Base-by-base conservation (phyloP, 2,888 invertebrate genomes). In the Hypolimnas misippus region DNA sequence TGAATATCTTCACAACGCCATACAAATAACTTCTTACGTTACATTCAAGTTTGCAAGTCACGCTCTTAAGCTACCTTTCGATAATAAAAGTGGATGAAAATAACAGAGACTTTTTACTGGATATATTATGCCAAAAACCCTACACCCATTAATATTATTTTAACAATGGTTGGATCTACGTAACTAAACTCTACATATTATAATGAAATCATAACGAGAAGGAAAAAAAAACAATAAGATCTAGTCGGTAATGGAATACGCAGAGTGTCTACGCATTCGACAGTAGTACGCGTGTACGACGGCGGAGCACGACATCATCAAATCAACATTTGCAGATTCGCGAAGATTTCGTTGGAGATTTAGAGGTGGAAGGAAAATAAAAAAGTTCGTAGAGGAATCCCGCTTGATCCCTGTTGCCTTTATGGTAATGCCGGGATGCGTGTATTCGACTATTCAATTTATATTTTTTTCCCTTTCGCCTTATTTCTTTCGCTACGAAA, bases 321-420 rank as follows among this genome's bases (percentile, higher is more conserved):
- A 92, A 92, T 92, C 92, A 92, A 88, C 92, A 92, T 92, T 92
- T 92, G 91, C 92, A 92, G 92, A 92, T 92, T 92, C 89, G 86
- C 92, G 89, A 83, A 88, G 90, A 89, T 91, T 91, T 91, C 84
- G 84, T 83, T 79, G 82, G 88, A 91, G 92, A 92, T 92, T 91
- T 92, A 92, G 91, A 91, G 90, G 91, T 91, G 87, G 90, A 88
- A 89, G 89, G 90, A 91, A 91, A 92, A 92, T 92, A 92, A 92
- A 92, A 91, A 92, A 92, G 90, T 92, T 91, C 90, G 87, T 89
- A 89, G 85, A 86, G 87, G 90, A 92, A 92, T 91, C 92, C 92
- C 76, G 74, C 81, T 91, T 92, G 90, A 90, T 90, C 90, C 90
- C 89, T 85, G 89, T 88, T 87, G 90, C 90, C 89, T 90, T 90